Base-by-base conservation (phyloP, 1,140 invertebrate genomes). In the Brachystomella parvula region DNA sequence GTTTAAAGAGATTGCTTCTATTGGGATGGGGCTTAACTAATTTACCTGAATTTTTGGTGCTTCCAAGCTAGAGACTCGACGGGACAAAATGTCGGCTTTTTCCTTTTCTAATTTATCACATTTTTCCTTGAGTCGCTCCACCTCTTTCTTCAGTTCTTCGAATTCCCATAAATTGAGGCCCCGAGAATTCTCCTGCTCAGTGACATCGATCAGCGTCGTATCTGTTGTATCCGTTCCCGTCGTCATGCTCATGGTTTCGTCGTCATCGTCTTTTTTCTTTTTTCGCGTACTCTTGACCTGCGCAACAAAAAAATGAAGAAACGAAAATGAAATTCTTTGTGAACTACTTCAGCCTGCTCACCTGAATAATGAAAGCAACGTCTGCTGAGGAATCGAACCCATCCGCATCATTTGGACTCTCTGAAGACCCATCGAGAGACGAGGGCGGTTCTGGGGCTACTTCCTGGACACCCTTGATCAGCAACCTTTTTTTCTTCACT, bases 21-120 rank as follows among this genome's bases (percentile, higher is more conserved):
- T 44, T 44, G 44, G 47, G 63, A 61, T 56, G 72, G 70, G 69
- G 71, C 64, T 71, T 74, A 56, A 67, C n/a, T n/a, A n/a, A n/a
- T 71, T 35, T 66, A 73, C 72, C 60, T 73, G 70, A 69, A 57
- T 63, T 74, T 71, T 66, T 47, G 68, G 69, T 68, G 74, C 68
- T 71, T 91, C 88, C 75, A 90, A 85, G 9, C 85, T 85, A 9
- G 87, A 83, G 49, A 92, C 76, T 66, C 88, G 81, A 70, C 89
- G 79, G 24, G 91, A 77, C 56, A 92, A 75, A 69, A 94, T 86
- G 72, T 94, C 90, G 74, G 87, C 90, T 74, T 94, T 94, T 75
- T 94, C 90, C 63, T 87, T 86, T 77, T 94, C 90, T 1, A 87
- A 83, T 73, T 84, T 80, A 73, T 91, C 88, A 73, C 89, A 90